phyloP scores from a whole-genome alignment of 2,113 vertebrate species.

The Urocynchramus pylzowi region DNA sequence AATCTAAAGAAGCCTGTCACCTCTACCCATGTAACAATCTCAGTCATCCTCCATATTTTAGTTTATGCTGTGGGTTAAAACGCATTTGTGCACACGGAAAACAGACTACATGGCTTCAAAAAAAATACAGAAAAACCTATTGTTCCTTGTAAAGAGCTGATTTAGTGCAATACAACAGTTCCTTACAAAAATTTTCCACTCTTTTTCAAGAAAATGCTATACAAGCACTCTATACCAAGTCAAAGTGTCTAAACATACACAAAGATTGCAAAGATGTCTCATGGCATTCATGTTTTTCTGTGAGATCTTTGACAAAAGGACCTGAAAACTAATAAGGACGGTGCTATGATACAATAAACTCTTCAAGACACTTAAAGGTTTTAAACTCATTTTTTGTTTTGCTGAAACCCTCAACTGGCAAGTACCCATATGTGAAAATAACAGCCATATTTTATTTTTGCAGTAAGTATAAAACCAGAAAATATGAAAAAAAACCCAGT shows the following conservation, averaged over 20 bases:
- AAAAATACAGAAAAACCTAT: background rate
- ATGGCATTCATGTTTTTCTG: background rate
- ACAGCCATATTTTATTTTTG: background rate
- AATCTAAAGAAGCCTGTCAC: background rate
- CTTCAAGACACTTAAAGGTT: background rate
- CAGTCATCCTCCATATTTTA: background rate
- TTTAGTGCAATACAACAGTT: too few species aligned
- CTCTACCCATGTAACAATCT: background rate
- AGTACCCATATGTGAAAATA: background rate
- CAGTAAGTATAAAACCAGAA: background rate
- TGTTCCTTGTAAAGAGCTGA: too few species aligned
- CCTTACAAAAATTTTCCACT: background rate
- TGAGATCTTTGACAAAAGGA: background rate
- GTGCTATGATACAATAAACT: background rate
- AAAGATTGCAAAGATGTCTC: background rate
- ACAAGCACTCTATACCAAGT: background rate
- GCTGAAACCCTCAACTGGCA: background rate
- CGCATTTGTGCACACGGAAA: background rate
- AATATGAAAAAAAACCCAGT: fast-evolving
- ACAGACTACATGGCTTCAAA: background rate
- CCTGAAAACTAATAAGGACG: background rate
- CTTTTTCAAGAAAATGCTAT: background rate
- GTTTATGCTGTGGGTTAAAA: background rate
- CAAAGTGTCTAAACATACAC: background rate
- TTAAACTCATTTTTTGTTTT: background rate